Percentiles rank a stretch among this genome's conserved stretches.
Conservation (phyloP, 1,140 invertebrate genomes). For the Theocolax elegans region DNA sequence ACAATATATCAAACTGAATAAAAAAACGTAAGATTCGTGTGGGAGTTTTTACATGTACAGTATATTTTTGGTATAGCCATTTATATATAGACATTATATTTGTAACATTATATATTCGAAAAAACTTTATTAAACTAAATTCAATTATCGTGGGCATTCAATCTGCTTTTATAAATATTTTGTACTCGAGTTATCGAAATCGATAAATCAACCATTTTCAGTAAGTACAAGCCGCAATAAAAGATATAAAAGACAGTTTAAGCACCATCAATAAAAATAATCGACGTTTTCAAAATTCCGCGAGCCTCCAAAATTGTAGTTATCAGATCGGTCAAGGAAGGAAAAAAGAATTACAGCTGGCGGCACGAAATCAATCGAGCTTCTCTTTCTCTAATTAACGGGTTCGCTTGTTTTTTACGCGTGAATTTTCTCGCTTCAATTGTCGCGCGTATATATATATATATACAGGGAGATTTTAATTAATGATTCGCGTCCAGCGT, state of each 20-base stretch:
- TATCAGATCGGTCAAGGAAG: slow-evolving; percentile 13
- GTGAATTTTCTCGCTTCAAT: slow-evolving; percentile 1
- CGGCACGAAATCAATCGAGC: slow-evolving; percentile 23
- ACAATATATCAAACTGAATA: neutral
- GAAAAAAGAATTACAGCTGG: slow-evolving; percentile 16
- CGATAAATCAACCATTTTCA: too few relatives aligned
- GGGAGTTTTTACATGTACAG: slow-evolving; percentile 14
- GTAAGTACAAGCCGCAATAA: too few relatives aligned
- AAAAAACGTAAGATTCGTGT: neutral
- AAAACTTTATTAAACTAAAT: too few relatives aligned
- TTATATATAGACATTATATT: slow-evolving; percentile 34
- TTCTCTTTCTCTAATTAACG: slow-evolving; percentile 17
- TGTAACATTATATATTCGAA: too few relatives aligned
- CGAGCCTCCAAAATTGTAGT: neutral
- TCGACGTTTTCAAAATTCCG: slow-evolving; percentile 35
- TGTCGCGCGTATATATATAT: neutral
- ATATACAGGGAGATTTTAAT: too few relatives aligned
- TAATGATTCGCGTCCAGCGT: neutral
- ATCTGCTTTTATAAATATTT: too few relatives aligned
- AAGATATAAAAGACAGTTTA: too few relatives aligned
- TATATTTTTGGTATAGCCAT: neutral
- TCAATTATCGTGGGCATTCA: too few relatives aligned
- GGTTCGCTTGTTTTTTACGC: too few relatives aligned
- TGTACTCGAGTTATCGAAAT: too few relatives aligned
- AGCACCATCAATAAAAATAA: too few relatives aligned